Conservation (phyloP, 2,888 invertebrate species). For the Apantesis nais region DNA sequence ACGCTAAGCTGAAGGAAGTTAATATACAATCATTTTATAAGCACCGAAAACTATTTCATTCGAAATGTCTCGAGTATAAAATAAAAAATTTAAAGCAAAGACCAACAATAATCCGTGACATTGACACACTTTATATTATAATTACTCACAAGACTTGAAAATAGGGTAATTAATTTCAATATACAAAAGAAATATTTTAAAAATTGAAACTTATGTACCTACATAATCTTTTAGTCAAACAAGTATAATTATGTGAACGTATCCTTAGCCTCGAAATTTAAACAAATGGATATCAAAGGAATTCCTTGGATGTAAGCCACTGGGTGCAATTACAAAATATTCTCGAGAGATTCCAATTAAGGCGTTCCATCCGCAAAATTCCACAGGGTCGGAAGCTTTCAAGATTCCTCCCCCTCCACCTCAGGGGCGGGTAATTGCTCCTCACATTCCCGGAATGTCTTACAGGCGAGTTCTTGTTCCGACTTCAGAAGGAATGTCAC, state of each 20-base stretch:
- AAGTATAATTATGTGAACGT: not conserved
- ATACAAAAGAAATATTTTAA: not conserved
- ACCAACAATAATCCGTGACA: conserved; percentile 15
- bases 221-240: not conserved
- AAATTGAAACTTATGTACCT: not conserved
- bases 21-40: not conserved
- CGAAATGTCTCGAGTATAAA: not conserved
- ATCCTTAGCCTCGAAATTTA: conserved; percentile 34
- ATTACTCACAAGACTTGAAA: not conserved
- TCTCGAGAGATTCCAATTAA: conserved; percentile 81
- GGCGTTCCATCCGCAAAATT: conserved; percentile 82
- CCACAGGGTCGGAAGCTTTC: conserved; percentile 76
- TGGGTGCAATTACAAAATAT: conserved; percentile 80
- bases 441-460: conserved; percentile 76
- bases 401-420: conserved; percentile 60
- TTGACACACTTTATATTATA: not conserved
- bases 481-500: conserved; percentile 51
- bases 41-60: not conserved
- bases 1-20: no score
- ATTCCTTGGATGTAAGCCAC: conserved; percentile 43
- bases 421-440: conserved; percentile 58
- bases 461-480: conserved; percentile 60
- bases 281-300: conserved; percentile 44
- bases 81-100: conserved; percentile 24
- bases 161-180: not conserved